Evolutionary conservation across 2,797 vertebrate species (phyloP), one percentile per base, ranked within the genome.

Genomic region (Valencia hispanica): DNA sequence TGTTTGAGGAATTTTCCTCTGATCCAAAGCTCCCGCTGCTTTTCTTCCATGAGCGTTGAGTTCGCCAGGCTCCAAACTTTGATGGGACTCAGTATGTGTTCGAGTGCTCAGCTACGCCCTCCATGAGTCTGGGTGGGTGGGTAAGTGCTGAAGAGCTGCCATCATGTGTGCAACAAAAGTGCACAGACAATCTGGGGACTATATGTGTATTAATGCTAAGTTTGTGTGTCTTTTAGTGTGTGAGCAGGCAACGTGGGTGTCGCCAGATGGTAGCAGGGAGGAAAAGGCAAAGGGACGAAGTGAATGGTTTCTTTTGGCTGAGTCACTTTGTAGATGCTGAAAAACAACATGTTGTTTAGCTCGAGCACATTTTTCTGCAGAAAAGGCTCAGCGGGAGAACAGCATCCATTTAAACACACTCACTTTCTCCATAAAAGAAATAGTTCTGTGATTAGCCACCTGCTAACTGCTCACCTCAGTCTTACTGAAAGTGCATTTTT

Each of bases 261-360:
- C 85, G 83, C 88, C 92, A 93, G 93, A 93, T 93, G 93, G 93
- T 90, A 71, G 78, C 75, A 48, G 75, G 79, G 71, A 70, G 79
- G 72, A 78, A 85, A 87, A 81, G 47, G 34, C 77, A 79, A 88
- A 79, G 75, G 78, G 74, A 86, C 17, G 1, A 72, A 80, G 84
- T 74, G 74, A 89, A 83, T 53, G 82, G 74, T 91, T 84, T 75
- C 51, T 36, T 79, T 72, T 7, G 12, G 53, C 78, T 70, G 70
- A 92, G 73, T 90, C 88, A 83, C 71, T 83, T 75, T 77, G 75
- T 71, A 71, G 72, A 83, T 34, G 63, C 47, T 72, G 70, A 73
- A 83, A 68, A 80, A 81, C 81, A 87, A 77, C 78, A 79, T 34
- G 68, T 79, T 70, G 43, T 77, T 77, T 18, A 68, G 65, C 39